A percentile compares a stretch with the other conserved stretches of the same genome.
Evolutionary conservation across 2,888 invertebrate species (phyloP).

Genomic region (Rhaphigaster nebulosa): DNA sequence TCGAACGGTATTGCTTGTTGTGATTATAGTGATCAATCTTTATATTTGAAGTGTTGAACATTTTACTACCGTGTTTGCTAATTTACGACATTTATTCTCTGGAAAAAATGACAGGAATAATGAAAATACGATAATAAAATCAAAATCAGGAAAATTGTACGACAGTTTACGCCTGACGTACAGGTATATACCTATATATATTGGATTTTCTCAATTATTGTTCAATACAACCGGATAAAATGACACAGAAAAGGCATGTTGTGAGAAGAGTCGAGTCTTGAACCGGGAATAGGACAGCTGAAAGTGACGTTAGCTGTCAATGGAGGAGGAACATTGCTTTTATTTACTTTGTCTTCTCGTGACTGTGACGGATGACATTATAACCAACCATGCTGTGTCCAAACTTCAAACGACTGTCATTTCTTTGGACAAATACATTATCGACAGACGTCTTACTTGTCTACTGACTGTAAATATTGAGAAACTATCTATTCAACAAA

Average conservation of each 20-base stretch:
- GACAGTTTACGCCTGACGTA: no score
- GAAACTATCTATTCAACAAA: not conserved
- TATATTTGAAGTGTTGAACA: no score
- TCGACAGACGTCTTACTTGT: not conserved
- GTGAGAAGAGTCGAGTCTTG: not conserved
- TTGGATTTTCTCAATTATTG: no score
- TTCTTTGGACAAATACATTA: not conserved
- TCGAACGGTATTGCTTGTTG: no score
- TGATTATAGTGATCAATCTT: no score
- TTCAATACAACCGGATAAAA: not conserved
- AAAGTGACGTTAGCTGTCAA: not conserved
- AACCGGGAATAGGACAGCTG: not conserved
- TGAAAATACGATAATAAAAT: no score
- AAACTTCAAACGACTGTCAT: not conserved
- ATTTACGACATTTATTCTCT: no score
- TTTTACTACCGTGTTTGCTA: no score
- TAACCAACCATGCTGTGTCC: not conserved
- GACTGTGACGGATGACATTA: not conserved
- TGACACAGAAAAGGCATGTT: not conserved
- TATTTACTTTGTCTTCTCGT: not conserved
- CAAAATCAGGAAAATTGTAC: no score
- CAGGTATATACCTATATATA: no score
- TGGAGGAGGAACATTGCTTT: not conserved
- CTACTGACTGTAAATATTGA: not conserved
- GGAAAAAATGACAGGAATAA: no score